Evolutionary conservation across 2,113 vertebrate species (phyloP).

Genomic region (Sitta europaea): DNA sequence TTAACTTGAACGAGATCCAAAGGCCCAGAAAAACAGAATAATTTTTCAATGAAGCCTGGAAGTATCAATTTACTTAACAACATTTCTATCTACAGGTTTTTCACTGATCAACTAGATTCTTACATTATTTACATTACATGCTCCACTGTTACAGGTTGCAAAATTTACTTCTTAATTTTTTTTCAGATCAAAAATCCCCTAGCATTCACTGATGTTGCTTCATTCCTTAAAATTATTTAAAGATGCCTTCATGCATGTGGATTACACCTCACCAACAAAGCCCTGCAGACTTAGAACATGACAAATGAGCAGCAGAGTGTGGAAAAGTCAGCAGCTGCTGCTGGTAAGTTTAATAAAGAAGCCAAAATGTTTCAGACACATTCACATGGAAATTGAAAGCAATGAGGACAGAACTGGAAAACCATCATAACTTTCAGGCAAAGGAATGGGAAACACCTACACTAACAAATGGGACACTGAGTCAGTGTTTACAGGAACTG

Average conservation of each 20-base stretch:
- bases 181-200: not conserved
- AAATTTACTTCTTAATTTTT: not conserved
- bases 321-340: not conserved
- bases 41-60: not conserved
- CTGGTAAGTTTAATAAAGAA: not conserved
- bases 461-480: not conserved
- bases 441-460: conserved; percentile 20
- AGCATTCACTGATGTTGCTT: not conserved
- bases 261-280: not conserved
- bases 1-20: not conserved
- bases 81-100: not conserved
- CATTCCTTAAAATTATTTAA: not conserved
- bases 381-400: not conserved
- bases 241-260: not conserved
- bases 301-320: not conserved
- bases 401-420: not conserved
- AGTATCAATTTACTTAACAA: not conserved
- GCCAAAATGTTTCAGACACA: not conserved
- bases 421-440: not conserved
- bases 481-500: not conserved
- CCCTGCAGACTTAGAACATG: not conserved
- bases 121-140: not conserved
- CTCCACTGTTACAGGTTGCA: not conserved
- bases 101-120: not conserved
- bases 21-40: not conserved